These are phyloP conservation scores for Andricus curvator DNA, from an alignment of 2,888 invertebrate genomes.

Conservation along the genomic window DNA sequence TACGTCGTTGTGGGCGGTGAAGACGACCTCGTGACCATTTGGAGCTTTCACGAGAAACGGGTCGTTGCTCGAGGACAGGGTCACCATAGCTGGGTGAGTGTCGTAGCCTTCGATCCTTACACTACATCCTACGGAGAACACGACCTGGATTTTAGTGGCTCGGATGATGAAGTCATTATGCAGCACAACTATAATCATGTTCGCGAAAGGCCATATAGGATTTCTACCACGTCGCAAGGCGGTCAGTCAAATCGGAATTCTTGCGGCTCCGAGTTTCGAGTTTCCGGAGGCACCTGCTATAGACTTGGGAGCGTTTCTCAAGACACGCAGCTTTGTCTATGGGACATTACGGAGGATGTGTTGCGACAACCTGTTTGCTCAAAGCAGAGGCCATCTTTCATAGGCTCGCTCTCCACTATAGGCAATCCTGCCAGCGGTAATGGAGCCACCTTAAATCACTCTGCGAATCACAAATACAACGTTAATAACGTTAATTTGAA, in stretches of 20 bases:
- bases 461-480: conserved; percentile 41
- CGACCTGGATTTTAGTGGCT: conserved; percentile 80
- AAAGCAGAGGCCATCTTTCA: conserved; percentile 76
- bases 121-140: conserved; percentile 85
- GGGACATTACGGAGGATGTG: conserved; percentile 99
- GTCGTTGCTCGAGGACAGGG: conserved; percentile 99
- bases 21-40: conserved; percentile 98
- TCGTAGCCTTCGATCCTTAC: conserved; percentile 96
- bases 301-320: conserved; percentile 97
- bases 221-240: conserved; percentile 69
- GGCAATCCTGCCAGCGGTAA: conserved; percentile 75
- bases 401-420: conserved; percentile 71
- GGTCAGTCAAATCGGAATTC: conserved; percentile 77
- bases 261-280: conserved; percentile 75
- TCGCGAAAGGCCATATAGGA: conserved; percentile 70
- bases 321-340: conserved; percentile 97
- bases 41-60: conserved; percentile 94
- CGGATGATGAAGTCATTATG: conserved; percentile 79
- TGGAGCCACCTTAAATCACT: conserved; percentile 72
- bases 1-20: conserved; percentile 98
- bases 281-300: conserved; percentile 84
- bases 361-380: conserved; percentile 85
- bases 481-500: conserved; percentile 55
- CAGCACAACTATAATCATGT: conserved; percentile 72
- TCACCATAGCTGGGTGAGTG: conserved; percentile 98